Percentiles rank a stretch among this genome's conserved stretches.
Evolutionary conservation across 1,140 invertebrate genomes (phyloP).

Genomic region (Andricus grossulariae): DNA sequence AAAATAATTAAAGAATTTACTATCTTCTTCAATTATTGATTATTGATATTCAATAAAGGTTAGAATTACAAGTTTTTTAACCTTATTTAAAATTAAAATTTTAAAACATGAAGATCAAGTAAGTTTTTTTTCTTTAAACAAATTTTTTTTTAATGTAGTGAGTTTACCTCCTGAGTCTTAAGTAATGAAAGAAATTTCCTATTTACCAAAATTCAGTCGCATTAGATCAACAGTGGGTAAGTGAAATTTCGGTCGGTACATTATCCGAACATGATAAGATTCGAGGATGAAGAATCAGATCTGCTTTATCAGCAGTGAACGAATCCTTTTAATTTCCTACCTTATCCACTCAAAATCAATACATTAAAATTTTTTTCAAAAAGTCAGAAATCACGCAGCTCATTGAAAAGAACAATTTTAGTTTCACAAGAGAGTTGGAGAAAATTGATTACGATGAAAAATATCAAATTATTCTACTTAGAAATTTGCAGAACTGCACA

Average conservation of each 20-base stretch:
- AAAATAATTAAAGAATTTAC: no score
- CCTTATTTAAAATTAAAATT: no score
- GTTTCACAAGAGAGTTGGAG: no score
- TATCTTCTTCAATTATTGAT: no score
- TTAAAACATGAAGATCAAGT: no score
- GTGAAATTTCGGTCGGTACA: constrained; percentile 6
- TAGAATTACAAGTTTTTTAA: no score
- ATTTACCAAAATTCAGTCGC: neutral
- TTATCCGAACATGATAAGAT: constrained; percentile 2
- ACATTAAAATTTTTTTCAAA: neutral
- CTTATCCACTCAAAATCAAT: neutral
- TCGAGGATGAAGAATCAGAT: neutral
- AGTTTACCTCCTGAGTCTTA: no score
- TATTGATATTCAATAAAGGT: no score
- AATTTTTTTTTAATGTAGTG: no score
- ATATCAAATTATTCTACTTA: neutral
- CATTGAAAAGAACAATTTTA: no score
- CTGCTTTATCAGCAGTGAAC: constrained; percentile 19
- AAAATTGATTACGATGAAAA: no score
- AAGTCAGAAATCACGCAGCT: neutral
- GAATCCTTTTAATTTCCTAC: neutral
- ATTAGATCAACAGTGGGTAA: neutral
- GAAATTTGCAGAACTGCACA: neutral
- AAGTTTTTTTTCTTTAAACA: no score
- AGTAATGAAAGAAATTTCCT: neutral